Conservation (phyloP, 2,888 invertebrate genomes). For the Sinentomon sp. region DNA sequence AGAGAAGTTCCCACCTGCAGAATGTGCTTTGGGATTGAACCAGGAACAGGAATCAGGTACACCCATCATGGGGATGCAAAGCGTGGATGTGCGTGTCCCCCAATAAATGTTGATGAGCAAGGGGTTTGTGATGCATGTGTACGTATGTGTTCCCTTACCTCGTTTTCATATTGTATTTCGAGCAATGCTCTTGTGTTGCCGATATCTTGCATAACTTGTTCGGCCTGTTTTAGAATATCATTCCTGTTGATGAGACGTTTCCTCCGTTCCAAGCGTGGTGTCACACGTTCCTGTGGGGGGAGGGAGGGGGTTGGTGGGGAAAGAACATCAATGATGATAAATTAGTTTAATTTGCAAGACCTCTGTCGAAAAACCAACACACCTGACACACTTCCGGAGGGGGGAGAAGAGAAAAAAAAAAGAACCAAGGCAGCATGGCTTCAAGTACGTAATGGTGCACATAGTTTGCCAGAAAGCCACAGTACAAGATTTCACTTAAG, state of each 20-base stretch:
- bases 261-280: constrained; percentile 70
- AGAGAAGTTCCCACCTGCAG: no score
- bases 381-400: background rate
- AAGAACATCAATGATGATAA: background rate
- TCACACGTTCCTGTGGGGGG: constrained; percentile 39
- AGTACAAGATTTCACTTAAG: no score
- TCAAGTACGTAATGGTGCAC: no score
- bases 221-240: constrained; percentile 79
- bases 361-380: background rate
- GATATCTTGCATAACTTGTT: constrained; percentile 76
- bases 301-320: background rate
- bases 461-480: no score
- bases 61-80: no score
- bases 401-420: background rate
- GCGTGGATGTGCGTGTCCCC: no score
- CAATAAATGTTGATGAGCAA: background rate
- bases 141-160: constrained; percentile 19
- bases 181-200: constrained; percentile 71
- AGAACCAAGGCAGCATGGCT: no score
- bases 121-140: background rate
- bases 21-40: no score
- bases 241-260: constrained; percentile 69
- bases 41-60: no score
- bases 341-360: background rate
- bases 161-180: constrained; percentile 45